These are phyloP conservation scores for Poecile atricapillus DNA, from an alignment of 2,113 vertebrate species.

Conservation along the genomic window DNA sequence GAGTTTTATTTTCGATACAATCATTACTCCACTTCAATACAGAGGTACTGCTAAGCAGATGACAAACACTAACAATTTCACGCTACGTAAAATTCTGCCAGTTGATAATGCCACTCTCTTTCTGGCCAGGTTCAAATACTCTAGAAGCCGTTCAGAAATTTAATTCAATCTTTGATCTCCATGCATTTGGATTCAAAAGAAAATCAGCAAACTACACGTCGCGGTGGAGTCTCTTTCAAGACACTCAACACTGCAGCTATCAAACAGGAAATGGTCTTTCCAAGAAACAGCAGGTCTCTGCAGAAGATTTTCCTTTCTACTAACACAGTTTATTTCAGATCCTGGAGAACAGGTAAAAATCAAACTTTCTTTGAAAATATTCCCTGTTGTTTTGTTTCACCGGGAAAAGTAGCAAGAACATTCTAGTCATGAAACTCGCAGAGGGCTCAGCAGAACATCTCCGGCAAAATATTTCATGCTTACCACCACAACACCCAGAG, in stretches of 20 bases:
- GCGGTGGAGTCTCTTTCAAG: neutral
- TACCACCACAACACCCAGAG: neutral
- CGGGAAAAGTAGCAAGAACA: neutral
- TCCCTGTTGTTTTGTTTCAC: neutral
- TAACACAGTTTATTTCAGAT: neutral
- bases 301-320: neutral
- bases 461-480: neutral
- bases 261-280: neutral
- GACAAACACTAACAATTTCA: neutral
- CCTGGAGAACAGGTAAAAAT: neutral
- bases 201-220: neutral
- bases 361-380: neutral
- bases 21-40: neutral
- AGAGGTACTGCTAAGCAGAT: neutral
- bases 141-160: neutral
- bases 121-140: neutral
- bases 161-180: neutral
- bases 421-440: neutral
- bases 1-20: slow-evolving; percentile 15
- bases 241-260: neutral
- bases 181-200: neutral
- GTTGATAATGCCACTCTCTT: neutral
- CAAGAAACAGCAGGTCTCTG: neutral
- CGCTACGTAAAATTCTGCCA: neutral
- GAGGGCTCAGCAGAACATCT: neutral